Evolutionary conservation across 2,797 vertebrate genomes (phyloP).

Genomic region (Leucoraja ocellata): DNA sequence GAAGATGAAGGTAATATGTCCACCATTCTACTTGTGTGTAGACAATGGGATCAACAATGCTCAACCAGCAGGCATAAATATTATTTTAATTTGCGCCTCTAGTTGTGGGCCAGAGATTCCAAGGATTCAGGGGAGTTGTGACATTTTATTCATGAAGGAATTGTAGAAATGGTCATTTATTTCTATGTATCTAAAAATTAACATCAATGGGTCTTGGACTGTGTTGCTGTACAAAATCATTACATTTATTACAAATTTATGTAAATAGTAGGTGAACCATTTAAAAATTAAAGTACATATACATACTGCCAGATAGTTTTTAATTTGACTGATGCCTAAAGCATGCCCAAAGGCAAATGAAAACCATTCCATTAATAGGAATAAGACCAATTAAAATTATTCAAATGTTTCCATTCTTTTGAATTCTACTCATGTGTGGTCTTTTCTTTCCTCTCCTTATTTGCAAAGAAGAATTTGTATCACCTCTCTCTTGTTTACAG

Average conservation of each 20-base stretch:
- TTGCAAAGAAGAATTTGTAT: not conserved
- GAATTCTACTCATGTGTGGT: not conserved
- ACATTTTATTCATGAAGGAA: not conserved
- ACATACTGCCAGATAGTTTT: not conserved
- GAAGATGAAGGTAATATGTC: not conserved
- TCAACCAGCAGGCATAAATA: not conserved
- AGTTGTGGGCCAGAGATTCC: no score
- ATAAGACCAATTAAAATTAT: not conserved
- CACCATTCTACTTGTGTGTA: not conserved
- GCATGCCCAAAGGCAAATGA: not conserved
- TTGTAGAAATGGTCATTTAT: not conserved
- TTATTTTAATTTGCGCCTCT: not conserved
- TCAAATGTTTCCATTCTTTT: not conserved
- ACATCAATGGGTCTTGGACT: not conserved
- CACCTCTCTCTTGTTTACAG: not conserved
- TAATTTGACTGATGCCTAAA: not conserved
- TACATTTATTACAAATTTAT: not conserved
- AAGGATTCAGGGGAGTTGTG: no score
- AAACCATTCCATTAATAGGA: not conserved
- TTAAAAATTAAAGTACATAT: not conserved
- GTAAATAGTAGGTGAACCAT: not conserved
- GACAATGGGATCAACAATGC: not conserved
- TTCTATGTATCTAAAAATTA: not conserved
- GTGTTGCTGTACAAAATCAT: not conserved
- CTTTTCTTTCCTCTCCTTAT: not conserved